A percentile compares a stretch with the other conserved stretches of the same genome.
Conservation (phyloP, 2,113 vertebrate genomes). For the Romanogobio albipinnatus region DNA sequence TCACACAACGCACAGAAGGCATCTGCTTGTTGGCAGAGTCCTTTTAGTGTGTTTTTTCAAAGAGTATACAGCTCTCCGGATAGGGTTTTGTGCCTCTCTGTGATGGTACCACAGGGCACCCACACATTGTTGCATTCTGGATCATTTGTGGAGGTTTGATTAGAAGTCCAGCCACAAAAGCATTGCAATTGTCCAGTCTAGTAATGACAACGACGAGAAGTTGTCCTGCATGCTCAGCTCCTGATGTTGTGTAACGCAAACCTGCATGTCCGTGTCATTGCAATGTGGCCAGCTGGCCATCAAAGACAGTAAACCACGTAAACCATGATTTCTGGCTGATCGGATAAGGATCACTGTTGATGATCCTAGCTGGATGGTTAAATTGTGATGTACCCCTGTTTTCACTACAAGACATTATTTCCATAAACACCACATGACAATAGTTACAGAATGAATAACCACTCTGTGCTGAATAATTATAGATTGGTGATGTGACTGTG, state of each 20-base stretch:
- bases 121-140: no score
- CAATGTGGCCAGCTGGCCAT: not conserved
- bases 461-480: constrained; percentile 40
- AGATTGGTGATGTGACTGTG: constrained; percentile 42
- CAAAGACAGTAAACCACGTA: not conserved
- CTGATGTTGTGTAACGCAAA: not conserved
- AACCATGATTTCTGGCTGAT: not conserved
- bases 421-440: constrained; percentile 15
- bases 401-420: not conserved
- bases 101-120: no score
- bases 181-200: no score
- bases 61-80: no score
- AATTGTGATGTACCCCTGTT: not conserved
- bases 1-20: no score
- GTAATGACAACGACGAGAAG: not conserved
- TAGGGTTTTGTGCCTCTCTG: no score
- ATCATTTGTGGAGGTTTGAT: no score
- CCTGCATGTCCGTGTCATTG: not conserved
- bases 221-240: not conserved
- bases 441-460: not conserved
- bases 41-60: no score
- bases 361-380: not conserved
- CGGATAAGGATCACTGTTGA: not conserved
- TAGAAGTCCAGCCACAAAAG: no score
- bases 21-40: no score